These are phyloP conservation scores for Microplitis manilae DNA, from an alignment of 2,888 invertebrate genomes.

Conservation along the genomic window DNA sequence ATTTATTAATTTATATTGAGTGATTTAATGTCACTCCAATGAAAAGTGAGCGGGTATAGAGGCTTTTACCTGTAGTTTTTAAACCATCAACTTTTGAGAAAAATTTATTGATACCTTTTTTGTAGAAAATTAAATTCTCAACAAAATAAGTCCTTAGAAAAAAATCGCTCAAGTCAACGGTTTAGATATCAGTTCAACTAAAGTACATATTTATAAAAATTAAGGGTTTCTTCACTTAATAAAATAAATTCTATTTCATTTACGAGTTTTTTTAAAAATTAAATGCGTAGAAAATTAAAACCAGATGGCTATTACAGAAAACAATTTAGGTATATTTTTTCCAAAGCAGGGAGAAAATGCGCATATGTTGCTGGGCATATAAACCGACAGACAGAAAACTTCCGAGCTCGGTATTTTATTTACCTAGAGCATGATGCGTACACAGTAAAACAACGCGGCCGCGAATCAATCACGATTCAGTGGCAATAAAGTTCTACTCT, in stretches of 20 bases:
- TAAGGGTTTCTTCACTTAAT: not conserved
- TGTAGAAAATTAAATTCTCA: not conserved
- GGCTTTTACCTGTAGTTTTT: not conserved
- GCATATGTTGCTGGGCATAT: not conserved
- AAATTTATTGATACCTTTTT: not conserved
- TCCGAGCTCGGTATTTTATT: not conserved
- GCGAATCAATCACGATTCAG: conserved; percentile 54
- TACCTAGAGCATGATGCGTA: conserved; percentile 15
- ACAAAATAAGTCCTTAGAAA: not conserved
- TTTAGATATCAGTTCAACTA: not conserved
- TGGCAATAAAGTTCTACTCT: conserved; percentile 45
- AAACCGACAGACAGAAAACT: not conserved
- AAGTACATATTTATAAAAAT: not conserved
- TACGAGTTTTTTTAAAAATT: not conserved
- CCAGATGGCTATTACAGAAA: conserved; percentile 8
- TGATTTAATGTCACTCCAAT: no score
- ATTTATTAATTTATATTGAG: no score
- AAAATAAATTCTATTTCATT: not conserved
- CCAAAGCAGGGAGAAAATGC: conserved; percentile 32
- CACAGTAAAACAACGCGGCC: conserved; percentile 29
- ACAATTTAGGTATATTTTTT: not conserved
- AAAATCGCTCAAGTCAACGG: not conserved
- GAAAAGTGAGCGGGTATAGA: no score
- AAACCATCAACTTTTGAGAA: not conserved
- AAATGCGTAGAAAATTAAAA: not conserved